A percentile compares a stretch with the other conserved stretches of the same genome.
Conservation (phyloP, 2,888 invertebrate genomes). For the Callosobruchus maculatus region DNA sequence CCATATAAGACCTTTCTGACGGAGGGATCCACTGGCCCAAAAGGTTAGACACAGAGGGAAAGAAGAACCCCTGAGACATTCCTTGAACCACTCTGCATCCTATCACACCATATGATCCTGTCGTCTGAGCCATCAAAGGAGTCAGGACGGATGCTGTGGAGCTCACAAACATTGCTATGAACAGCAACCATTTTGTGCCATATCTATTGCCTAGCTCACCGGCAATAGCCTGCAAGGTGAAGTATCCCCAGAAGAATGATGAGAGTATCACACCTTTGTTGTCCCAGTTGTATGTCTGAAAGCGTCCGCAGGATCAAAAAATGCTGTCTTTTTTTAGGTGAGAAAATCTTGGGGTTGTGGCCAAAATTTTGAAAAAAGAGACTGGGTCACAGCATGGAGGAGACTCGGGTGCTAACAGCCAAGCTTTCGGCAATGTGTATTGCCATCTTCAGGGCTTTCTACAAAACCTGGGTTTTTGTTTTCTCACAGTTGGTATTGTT, state of each 20-base stretch:
- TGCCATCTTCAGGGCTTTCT: too few relatives aligned
- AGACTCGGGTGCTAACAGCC: too few relatives aligned
- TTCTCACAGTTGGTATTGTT: too few relatives aligned
- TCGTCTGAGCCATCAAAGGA: constrained; percentile 63
- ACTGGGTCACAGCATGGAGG: too few relatives aligned
- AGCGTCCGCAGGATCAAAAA: constrained; percentile 48
- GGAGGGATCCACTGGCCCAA: constrained; percentile 73
- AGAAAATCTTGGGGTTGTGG: too few relatives aligned
- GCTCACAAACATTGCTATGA: constrained; percentile 55
- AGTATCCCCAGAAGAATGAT: constrained; percentile 78
- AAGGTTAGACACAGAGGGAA: constrained; percentile 67
- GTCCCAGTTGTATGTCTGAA: constrained; percentile 40
- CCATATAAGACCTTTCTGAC: constrained; percentile 64
- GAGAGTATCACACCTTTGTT: constrained; percentile 58
- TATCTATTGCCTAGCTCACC: constrained; percentile 67
- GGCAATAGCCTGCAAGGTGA: constrained; percentile 68
- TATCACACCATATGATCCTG: constrained; percentile 60
- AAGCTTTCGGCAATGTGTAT: too few relatives aligned
- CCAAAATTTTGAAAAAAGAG: too few relatives aligned
- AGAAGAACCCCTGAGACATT: constrained; percentile 68
- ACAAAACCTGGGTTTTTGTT: too few relatives aligned
- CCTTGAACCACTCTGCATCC: constrained; percentile 68
- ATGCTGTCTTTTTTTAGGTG: too few relatives aligned
- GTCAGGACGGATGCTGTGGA: constrained; percentile 63
- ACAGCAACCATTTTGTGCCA: constrained; percentile 68